These are phyloP conservation scores for Cremastinae sp. DNA, from an alignment of 2,888 invertebrate species.

Conservation along the genomic window DNA sequence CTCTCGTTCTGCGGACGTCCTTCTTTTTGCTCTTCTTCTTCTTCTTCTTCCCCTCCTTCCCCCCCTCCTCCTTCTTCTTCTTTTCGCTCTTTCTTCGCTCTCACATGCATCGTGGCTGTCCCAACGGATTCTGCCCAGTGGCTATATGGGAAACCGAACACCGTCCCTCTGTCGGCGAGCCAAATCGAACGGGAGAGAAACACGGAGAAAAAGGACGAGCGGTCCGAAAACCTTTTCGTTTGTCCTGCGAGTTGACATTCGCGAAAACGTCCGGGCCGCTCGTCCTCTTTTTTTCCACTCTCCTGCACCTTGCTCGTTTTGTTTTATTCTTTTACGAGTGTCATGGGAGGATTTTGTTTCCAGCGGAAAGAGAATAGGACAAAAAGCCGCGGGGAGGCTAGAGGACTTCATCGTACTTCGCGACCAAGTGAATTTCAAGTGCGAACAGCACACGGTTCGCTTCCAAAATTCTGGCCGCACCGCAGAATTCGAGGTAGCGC, in stretches of 20 bases:
- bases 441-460: no score
- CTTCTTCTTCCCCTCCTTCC: constrained; percentile 16
- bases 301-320: no score
- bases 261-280: background rate
- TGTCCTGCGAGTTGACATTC: background rate
- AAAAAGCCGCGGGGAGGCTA: no score
- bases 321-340: no score
- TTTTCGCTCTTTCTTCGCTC: constrained; percentile 5
- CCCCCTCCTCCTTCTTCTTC: constrained; percentile 22
- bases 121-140: constrained; percentile 41
- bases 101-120: constrained; percentile 7
- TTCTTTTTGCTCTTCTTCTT: constrained; percentile 30
- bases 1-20: constrained; percentile 35
- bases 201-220: background rate
- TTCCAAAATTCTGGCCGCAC: no score
- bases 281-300: no score
- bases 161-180: constrained; percentile 44
- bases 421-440: no score
- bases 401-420: no score
- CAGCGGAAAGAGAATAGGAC: no score
- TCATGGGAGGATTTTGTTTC: no score
- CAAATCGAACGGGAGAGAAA: constrained; percentile 15
- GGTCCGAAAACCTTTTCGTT: background rate
- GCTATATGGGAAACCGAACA: constrained; percentile 56
- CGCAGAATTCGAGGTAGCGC: no score